Evolutionary conservation across 2,888 invertebrate species (phyloP).

Genomic region (Tetragonula carbonaria): DNA sequence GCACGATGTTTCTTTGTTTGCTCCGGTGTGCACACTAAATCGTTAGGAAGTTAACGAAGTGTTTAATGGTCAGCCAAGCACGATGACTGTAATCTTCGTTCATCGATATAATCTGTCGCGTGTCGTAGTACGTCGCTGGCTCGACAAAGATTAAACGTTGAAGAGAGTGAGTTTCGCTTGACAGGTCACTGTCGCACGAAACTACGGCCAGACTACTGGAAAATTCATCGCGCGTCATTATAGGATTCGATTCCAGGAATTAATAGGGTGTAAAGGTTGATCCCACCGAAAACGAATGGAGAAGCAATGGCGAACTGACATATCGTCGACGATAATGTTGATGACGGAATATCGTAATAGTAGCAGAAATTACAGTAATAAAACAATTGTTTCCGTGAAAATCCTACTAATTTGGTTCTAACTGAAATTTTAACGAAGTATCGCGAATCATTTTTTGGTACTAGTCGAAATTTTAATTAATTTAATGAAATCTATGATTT

Average conservation of each 20-base stretch:
- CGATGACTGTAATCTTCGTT: constrained; percentile 22
- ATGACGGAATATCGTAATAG: not conserved
- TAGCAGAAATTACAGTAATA: not conserved
- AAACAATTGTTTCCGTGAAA: not conserved
- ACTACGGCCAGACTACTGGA: not conserved
- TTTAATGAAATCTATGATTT: too few species aligned
- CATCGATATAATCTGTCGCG: constrained; percentile 16
- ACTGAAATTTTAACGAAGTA: too few species aligned
- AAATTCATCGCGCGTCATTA: constrained; percentile 13
- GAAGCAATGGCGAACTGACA: constrained; percentile 30
- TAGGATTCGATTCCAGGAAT: constrained; percentile 25
- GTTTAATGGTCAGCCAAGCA: constrained; percentile 12
- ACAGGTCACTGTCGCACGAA: constrained; percentile 1
- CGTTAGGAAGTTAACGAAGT: not conserved
- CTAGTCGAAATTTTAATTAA: not conserved
- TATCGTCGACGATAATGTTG: constrained; percentile 32
- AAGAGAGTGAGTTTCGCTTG: not conserved
- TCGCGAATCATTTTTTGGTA: not conserved
- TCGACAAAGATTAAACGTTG: constrained; percentile 30
- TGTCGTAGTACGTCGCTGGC: not conserved
- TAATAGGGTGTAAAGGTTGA: constrained; percentile 11
- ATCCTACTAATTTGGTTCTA: not conserved
- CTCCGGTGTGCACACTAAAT: not conserved
- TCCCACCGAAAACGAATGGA: constrained; percentile 34
- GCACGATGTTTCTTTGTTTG: not conserved